Base-by-base conservation (phyloP, 2,113 vertebrate species). In the Scalopus aquaticus region DNA sequence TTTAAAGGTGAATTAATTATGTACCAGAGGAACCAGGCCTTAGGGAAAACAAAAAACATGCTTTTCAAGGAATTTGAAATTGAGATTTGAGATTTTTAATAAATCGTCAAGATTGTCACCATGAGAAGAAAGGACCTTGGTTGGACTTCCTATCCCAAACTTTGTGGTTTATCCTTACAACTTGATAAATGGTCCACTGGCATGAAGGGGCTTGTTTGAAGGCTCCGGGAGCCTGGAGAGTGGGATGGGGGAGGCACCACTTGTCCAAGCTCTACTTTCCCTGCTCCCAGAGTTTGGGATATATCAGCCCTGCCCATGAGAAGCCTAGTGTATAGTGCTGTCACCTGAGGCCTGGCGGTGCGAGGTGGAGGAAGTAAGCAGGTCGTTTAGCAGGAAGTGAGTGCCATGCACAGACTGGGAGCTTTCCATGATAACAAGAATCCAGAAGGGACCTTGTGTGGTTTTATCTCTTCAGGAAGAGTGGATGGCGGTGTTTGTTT, bases 401-500 rank as follows among this genome's bases (percentile, higher is more conserved):
- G 19, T 17, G 39, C 17, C 60, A 1, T 39, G 17, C 16, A 64
- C 30, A 62, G 16, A 9, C 17, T 13, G 74, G 35, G 46, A 70
- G 60, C 3, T 28, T 73, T 69, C 58, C 60, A 26, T n/a, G 37
- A 11, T 77, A 13, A 46, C 60, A 35, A 67, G 44, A 64, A 44
- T 37, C 49, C 69, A 37, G 24, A 64, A 64, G n/a, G 44, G 42
- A 22, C 13, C 6, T 39, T 2, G 2, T 3, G 13, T 51, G 37
- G 42, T 58, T 56, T 12, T 44, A 22, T 6, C 28, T 49, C 39
- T 22, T 20, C 9, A 19, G 58, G 39, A 3, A 72, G 54, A 12
- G 39, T 44, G 28, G 8, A 1, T 1, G 1, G n/a, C 0, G 0
- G 12, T 30, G 2, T 78, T 73, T 22, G 9, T 44, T 42, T 16